Evolutionary conservation across 2,888 invertebrate genomes (phyloP).

Genomic region (Helicoverpa assulta): DNA sequence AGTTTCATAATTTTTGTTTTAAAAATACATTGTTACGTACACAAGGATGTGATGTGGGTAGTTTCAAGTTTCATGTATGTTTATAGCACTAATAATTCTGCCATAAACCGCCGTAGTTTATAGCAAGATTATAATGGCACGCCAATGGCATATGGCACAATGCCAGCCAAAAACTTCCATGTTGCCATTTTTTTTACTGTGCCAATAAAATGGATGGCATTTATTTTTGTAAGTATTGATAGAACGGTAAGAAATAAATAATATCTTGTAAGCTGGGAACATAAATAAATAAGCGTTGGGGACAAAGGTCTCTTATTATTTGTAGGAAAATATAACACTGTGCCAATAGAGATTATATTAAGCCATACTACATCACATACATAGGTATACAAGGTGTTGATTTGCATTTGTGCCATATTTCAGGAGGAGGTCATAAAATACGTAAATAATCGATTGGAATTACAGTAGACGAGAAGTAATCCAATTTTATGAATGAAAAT

Average conservation of each 20-base stretch:
- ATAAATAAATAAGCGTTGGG: background rate
- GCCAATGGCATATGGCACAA: slow-evolving; percentile 32
- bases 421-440: too few relatives aligned
- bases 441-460: too few relatives aligned
- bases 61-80: slow-evolving; percentile 38
- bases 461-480: too few relatives aligned
- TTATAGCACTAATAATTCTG: slow-evolving; percentile 54
- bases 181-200: slow-evolving; percentile 35
- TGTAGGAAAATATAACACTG: too few relatives aligned
- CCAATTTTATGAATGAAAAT: too few relatives aligned
- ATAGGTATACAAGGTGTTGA: too few relatives aligned
- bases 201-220: slow-evolving; percentile 32
- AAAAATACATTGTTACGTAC: slow-evolving; percentile 51
- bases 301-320: too few relatives aligned
- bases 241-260: slow-evolving; percentile 3
- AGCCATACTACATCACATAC: too few relatives aligned
- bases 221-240: slow-evolving; percentile 24
- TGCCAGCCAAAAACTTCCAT: slow-evolving; percentile 25
- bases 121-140: slow-evolving; percentile 39
- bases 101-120: slow-evolving; percentile 49
- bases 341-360: too few relatives aligned
- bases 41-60: slow-evolving; percentile 42
- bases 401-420: too few relatives aligned
- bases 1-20: slow-evolving; percentile 14
- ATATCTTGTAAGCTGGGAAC: background rate